A percentile compares a stretch with the other conserved stretches of the same genome.
phyloP scores from a whole-genome alignment of 2,888 invertebrate genomes.

The Vesta saturnalis region DNA sequence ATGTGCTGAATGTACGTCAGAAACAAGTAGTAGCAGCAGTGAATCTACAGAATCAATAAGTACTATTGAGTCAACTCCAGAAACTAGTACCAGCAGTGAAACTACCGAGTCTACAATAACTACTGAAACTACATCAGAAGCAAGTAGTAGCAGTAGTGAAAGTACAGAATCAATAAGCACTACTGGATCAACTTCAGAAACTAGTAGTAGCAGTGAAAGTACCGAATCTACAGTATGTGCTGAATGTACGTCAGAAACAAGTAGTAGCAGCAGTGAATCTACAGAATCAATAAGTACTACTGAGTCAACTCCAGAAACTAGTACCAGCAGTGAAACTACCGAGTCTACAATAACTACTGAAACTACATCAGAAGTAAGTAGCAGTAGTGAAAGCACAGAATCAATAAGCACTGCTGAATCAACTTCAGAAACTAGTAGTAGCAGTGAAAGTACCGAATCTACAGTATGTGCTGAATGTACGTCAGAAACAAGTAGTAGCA shows the following conservation, averaged over 20 bases:
- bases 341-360: slow-evolving; percentile 36
- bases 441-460: slow-evolving; percentile 26
- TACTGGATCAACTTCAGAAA: slow-evolving; percentile 9
- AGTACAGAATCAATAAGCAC: slow-evolving; percentile 10
- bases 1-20: neutral
- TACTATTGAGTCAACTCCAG: neutral
- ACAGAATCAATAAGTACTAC: slow-evolving; percentile 8
- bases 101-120: slow-evolving; percentile 1
- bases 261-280: slow-evolving; percentile 13
- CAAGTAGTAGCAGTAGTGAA: slow-evolving; percentile 18
- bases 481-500: neutral
- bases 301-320: neutral
- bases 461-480: slow-evolving; percentile 28
- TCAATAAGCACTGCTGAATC: neutral
- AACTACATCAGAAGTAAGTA: neutral
- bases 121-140: slow-evolving; percentile 25
- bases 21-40: slow-evolving; percentile 17
- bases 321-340: slow-evolving; percentile 8
- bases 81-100: neutral
- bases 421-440: neutral
- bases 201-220: neutral
- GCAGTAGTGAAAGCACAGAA: slow-evolving; percentile 1
- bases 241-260: slow-evolving; percentile 26
- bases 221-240: neutral
- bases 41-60: slow-evolving; percentile 8